Evolutionary conservation across 2,113 vertebrate genomes (phyloP).

Genomic region (Stomatorhinus ivindoensis): DNA sequence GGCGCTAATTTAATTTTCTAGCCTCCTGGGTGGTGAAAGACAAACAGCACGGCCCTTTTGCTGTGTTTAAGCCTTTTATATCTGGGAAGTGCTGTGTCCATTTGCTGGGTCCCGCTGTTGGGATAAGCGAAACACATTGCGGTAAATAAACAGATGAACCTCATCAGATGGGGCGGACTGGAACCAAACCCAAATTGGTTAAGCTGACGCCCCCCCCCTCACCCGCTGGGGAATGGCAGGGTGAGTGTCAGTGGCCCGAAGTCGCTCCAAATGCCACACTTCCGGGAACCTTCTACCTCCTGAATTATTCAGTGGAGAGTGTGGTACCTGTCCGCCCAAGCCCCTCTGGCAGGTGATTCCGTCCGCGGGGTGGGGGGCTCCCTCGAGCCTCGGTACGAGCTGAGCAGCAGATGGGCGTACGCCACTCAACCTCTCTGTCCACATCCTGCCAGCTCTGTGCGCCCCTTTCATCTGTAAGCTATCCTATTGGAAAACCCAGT

Average conservation of each 20-base stretch:
- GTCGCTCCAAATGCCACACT: not conserved
- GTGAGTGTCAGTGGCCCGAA: not conserved
- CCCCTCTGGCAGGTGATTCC: slow-evolving; percentile 33
- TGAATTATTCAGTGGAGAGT: slow-evolving; percentile 46
- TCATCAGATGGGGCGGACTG: not conserved
- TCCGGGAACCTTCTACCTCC: slow-evolving; percentile 20
- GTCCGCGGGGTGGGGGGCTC: slow-evolving; percentile 24
- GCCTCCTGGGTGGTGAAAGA: slow-evolving; percentile 26
- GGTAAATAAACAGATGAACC: slow-evolving; percentile 6
- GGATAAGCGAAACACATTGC: not conserved
- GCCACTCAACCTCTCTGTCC: slow-evolving; percentile 2
- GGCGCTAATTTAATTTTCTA: slow-evolving; percentile 46
- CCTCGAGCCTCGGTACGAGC: slow-evolving; percentile 20
- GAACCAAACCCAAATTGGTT: not conserved
- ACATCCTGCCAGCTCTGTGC: slow-evolving; percentile 20
- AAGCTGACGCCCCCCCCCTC: not conserved
- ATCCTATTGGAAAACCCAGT: not conserved
- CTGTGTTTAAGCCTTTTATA: not conserved
- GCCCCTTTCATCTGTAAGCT: not conserved
- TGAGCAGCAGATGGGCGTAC: not conserved
- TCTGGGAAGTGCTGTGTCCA: not conserved
- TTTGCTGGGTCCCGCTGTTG: not conserved
- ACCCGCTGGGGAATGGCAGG: not conserved
- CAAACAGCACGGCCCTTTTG: slow-evolving; percentile 12
- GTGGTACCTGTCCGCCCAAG: slow-evolving; percentile 24